Percentiles rank a stretch among this genome's conserved stretches.
Evolutionary conservation across 2,113 vertebrate species (phyloP).

Genomic region (Lucifuga dentata): DNA sequence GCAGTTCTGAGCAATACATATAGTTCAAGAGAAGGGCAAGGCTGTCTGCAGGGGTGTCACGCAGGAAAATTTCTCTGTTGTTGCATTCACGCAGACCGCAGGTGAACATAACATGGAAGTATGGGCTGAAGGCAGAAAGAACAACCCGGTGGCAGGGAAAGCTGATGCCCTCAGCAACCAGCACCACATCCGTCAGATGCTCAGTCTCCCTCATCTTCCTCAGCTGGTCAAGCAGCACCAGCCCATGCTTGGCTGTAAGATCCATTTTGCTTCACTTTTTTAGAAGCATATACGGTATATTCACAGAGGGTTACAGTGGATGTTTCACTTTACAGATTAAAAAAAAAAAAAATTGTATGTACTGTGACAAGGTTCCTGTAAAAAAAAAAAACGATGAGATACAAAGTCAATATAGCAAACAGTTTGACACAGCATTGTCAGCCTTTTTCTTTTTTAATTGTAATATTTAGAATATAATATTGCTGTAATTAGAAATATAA

Average conservation of each 20-base stretch:
- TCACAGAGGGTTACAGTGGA: slow-evolving; percentile 1
- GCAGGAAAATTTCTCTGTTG: slow-evolving; percentile 87
- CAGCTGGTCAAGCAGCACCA: slow-evolving; percentile 86
- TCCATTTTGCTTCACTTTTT: slow-evolving; percentile 82
- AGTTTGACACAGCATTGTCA: too few species aligned
- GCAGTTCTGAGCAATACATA: slow-evolving; percentile 90
- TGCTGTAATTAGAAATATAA: too few species aligned
- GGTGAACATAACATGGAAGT: slow-evolving; percentile 97
- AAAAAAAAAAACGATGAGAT: slow-evolving; percentile 35
- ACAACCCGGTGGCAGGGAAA: slow-evolving; percentile 94
- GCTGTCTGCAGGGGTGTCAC: slow-evolving; percentile 89
- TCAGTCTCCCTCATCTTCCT: slow-evolving; percentile 88
- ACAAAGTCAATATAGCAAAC: too few species aligned
- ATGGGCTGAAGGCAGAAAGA: slow-evolving; percentile 94
- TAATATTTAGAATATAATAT: too few species aligned
- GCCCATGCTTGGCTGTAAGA: slow-evolving; percentile 83
- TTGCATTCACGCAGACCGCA: slow-evolving; percentile 91
- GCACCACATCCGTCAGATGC: slow-evolving; percentile 90
- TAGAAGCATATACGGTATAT: not conserved
- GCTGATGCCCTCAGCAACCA: slow-evolving; percentile 89
- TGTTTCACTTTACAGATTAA: too few species aligned
- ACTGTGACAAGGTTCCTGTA: slow-evolving; percentile 29
- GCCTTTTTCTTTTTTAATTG: too few species aligned
- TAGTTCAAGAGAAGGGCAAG: slow-evolving; percentile 87
- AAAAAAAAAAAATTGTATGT: too few species aligned